Evolutionary conservation across 2,113 vertebrate genomes (phyloP), one percentile per base, ranked within the genome.

Genomic region (Ailuropoda melanoleuca): DNA sequence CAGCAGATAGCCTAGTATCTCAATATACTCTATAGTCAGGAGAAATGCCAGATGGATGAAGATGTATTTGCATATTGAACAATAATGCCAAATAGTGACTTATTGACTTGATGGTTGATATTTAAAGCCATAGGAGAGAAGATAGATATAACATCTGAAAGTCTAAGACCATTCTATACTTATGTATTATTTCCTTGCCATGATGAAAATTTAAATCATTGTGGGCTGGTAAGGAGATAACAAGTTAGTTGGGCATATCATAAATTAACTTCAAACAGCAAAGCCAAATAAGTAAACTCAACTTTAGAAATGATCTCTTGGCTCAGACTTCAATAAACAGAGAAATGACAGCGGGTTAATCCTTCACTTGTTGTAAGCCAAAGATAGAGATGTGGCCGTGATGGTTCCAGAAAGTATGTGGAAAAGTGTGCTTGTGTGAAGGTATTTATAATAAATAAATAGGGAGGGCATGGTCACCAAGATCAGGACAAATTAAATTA

Each of bases 251-350:
- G 83, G 23, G 19, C 12, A 70, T 23, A 9, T 75, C 74, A 64
- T 93, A 87, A 96, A 87, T 92, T 89, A 93, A 68, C 72, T 89
- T 80, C 56, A 89, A 95, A 85, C 14, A 86, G 53, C 81, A 93
- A 93, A 97, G 55, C 50, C 62, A 89, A 92, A 87, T 72, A 95
- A 78, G 39, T 55, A 96, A 97, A 89, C 60, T 81, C 86, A 74
- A 91, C n/a, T 87, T 95, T 18, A 93, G 91, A 97, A 90, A 87
- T 37, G 66, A 95, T 97, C 53, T 78, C 68, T 96, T 97, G 85
- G 78, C 95, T 97, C 66, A 58, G 74, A 77, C 31, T 81, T 95
- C 94, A 97, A 94, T 89, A 64, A 94, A 81, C 70, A 90, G 24
- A 90, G 84, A 97, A 97, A 85, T 43, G 81, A 39, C 70, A 74